Conservation (phyloP, 2,888 invertebrate genomes). For the Hypolimnas misippus region DNA sequence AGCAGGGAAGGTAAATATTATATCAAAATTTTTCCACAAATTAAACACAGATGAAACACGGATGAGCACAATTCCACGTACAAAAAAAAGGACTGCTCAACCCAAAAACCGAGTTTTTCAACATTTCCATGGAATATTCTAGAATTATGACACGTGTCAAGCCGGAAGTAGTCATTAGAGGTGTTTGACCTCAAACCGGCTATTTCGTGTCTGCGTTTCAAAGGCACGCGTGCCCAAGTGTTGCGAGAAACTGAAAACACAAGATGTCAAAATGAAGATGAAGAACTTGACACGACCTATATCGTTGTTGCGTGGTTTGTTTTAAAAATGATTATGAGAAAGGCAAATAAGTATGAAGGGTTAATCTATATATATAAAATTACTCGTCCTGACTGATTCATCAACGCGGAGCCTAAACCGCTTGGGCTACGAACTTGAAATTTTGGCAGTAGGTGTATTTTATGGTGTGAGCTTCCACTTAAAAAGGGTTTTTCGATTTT, state of each 20-base stretch:
- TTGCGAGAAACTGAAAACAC: conserved; percentile 22
- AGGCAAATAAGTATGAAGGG: too few relatives aligned
- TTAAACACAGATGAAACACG: too few relatives aligned
- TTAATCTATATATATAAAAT: too few relatives aligned
- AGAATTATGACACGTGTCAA: conserved; percentile 10
- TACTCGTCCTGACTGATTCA: too few relatives aligned
- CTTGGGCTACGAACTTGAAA: too few relatives aligned
- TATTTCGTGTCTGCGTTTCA: conserved; percentile 13
- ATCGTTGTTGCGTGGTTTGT: conserved; percentile 2
- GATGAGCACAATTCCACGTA: neutral
- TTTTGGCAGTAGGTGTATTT: too few relatives aligned
- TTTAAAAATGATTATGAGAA: neutral
- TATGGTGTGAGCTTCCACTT: too few relatives aligned
- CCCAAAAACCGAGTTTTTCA: conserved; percentile 5
- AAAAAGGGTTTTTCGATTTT: too few relatives aligned
- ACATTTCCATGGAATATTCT: neutral
- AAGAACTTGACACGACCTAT: conserved; percentile 3
- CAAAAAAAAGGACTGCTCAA: neutral
- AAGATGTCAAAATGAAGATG: conserved; percentile 28
- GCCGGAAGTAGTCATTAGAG: conserved; percentile 16
- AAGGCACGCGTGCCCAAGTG: conserved; percentile 38
- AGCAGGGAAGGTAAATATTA: too few relatives aligned
- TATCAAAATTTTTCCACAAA: too few relatives aligned
- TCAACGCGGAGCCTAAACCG: too few relatives aligned
- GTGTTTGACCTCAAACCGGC: conserved; percentile 20